Evolutionary conservation across 2,888 invertebrate species (phyloP), one percentile per base, ranked within the genome.

Genomic region (Ormia ochracea): DNA sequence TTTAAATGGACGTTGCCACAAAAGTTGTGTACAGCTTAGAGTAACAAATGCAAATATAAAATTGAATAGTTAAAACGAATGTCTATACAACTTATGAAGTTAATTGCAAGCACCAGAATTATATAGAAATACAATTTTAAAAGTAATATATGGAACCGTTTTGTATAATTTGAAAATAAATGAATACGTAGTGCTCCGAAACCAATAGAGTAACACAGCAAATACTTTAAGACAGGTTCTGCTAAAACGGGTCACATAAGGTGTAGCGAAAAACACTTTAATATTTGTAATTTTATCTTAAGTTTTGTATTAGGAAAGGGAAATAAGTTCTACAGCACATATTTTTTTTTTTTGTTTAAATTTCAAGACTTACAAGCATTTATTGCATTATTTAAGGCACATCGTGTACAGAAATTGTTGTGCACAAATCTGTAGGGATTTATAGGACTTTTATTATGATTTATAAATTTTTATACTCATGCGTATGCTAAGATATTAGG

Each of bases 11-110:
- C 84, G 82, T 61, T 83, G 82, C 85, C 85, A 69, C 86, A 85
- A 85, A 85, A 85, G 86, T 85, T 85, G 85, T 85, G 85, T 83
- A 83, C 81, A 77, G 80, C 81, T 83, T 84, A 78, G 50, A 69
- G 56, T 69, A 77, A 50, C 56, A 56, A 43, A 45, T 38, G 21
- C 31, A n/a, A 31, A 38, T n/a, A n/a, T n/a, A 48, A 48, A 36
- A 56, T 19, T 1, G 19, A 10, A 41, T 31, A 52, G n/a, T n/a
- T n/a, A n/a, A n/a, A n/a, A n/a, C n/a, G n/a, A 38, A 59, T 31
- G 28, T 31, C 26, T 36, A 36, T 10, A 45, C 26, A 58, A 41
- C 23, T 33, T 23, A 48, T 38, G 9, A n/a, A 10, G 23, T 31
- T n/a, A 61, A 41, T 41, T 7, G 6, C 5, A n/a, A 9, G 17